A percentile compares a stretch with the other conserved stretches of the same genome.
Evolutionary conservation across 2,797 vertebrate species (phyloP).

Genomic region (Alauda arvensis): DNA sequence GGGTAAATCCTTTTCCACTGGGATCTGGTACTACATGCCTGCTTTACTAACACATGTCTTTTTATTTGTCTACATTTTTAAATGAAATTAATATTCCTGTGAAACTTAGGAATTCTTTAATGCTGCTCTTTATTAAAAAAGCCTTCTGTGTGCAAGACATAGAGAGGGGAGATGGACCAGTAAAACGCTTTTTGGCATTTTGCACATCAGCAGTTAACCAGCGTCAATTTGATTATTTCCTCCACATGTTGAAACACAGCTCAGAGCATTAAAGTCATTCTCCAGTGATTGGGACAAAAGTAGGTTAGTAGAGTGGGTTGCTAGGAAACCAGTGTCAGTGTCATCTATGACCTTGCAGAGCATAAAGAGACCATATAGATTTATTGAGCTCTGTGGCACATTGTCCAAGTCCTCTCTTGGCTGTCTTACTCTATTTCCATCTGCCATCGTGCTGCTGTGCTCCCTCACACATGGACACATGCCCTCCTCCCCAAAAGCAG

Average conservation of each 20-base stretch:
- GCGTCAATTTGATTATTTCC: slow-evolving; percentile 61
- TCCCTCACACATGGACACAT: slow-evolving; percentile 6
- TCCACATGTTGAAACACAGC: slow-evolving; percentile 68
- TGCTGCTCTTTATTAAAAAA: neutral
- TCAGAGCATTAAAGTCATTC: slow-evolving; percentile 75
- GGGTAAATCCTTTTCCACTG: neutral
- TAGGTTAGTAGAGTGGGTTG: slow-evolving; percentile 81
- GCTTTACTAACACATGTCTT: neutral
- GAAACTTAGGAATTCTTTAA: neutral
- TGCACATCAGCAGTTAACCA: slow-evolving; percentile 49
- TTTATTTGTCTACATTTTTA: neutral
- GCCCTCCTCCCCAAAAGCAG: neutral
- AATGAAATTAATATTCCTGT: neutral
- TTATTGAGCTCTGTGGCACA: slow-evolving; percentile 73
- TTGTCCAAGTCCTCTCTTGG: slow-evolving; percentile 68
- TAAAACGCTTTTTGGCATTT: slow-evolving; percentile 47
- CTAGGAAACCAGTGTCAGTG: slow-evolving; percentile 78
- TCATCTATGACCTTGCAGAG: slow-evolving; percentile 79
- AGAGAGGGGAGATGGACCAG: neutral
- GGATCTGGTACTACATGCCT: neutral
- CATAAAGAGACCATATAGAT: slow-evolving; percentile 76
- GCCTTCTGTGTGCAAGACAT: neutral
- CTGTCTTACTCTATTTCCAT: slow-evolving; percentile 71
- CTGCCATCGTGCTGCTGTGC: slow-evolving; percentile 37
- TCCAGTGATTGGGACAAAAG: slow-evolving; percentile 77